Percentiles rank a stretch among this genome's conserved stretches.
Evolutionary conservation across 1,140 invertebrate genomes (phyloP).

Genomic region (Paraescarpia echinospica): DNA sequence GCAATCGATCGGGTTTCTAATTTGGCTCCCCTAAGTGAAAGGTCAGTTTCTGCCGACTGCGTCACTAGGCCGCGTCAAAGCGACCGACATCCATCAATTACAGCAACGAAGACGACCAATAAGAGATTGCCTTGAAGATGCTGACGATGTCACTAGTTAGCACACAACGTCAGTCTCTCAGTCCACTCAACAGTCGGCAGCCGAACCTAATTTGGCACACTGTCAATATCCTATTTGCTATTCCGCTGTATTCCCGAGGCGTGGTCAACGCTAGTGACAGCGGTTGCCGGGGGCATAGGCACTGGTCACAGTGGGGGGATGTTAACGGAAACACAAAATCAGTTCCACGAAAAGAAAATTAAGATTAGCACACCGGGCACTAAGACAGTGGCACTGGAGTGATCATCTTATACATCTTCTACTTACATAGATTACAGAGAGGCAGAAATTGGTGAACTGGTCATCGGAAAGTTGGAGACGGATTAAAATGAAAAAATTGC

Average conservation of each 20-base stretch:
- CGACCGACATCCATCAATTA: neutral
- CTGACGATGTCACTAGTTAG: neutral
- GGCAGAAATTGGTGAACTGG: too few species aligned
- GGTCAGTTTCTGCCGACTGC: neutral
- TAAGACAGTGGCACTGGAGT: too few species aligned
- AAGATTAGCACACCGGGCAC: neutral
- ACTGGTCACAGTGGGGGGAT: neutral
- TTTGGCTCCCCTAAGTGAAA: neutral
- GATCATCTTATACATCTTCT: too few species aligned
- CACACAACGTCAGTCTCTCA: neutral
- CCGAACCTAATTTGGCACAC: neutral
- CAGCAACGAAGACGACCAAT: neutral
- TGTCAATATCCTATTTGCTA: neutral
- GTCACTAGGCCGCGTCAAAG: neutral
- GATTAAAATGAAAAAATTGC: neutral
- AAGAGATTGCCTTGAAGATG: neutral
- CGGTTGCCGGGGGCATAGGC: neutral
- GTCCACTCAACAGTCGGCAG: neutral
- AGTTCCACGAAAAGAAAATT: neutral
- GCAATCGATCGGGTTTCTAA: neutral
- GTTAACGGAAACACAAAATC: neutral
- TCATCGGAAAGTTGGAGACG: neutral
- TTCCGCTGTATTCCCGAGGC: neutral
- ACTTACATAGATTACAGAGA: too few species aligned
- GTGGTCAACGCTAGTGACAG: neutral